Evolutionary conservation across 1,140 invertebrate genomes (phyloP).

Genomic region (Drosophila saltans): DNA sequence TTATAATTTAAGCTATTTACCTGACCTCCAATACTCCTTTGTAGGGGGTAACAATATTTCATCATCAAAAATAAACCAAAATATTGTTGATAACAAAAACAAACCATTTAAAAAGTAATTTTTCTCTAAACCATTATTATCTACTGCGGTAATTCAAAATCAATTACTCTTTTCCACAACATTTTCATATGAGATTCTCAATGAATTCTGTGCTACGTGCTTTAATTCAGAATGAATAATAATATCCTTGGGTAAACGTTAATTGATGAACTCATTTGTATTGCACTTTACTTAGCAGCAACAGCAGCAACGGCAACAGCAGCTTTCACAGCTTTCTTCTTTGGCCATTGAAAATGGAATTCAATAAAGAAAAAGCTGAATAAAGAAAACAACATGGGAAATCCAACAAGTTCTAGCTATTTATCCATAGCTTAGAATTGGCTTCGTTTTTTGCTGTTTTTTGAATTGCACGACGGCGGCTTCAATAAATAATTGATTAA

Average conservation of each 20-base stretch:
- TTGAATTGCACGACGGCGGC: conserved; percentile 22
- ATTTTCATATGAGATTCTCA: not conserved
- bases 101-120: not conserved
- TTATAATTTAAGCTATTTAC: no score
- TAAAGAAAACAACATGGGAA: conserved; percentile 31
- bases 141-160: not conserved
- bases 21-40: no score
- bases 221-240: conserved; percentile 15
- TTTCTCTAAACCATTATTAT: not conserved
- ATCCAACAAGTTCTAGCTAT: conserved; percentile 50
- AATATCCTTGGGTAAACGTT: conserved; percentile 26
- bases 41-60: no score
- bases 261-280: conserved; percentile 65
- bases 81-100: no score
- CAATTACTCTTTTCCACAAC: not conserved
- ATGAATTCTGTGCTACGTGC: not conserved
- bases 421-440: conserved; percentile 41
- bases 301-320: conserved; percentile 35
- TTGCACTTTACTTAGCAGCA: conserved; percentile 35
- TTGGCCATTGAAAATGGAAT: conserved; percentile 22
- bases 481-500: conserved; percentile 80
- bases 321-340: conserved; percentile 22
- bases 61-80: no score
- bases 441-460: conserved; percentile 17
- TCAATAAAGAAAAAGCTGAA: conserved; percentile 13